phyloP scores from a whole-genome alignment of 2,797 vertebrate species.

The Cynodonichthys magdalenae region DNA sequence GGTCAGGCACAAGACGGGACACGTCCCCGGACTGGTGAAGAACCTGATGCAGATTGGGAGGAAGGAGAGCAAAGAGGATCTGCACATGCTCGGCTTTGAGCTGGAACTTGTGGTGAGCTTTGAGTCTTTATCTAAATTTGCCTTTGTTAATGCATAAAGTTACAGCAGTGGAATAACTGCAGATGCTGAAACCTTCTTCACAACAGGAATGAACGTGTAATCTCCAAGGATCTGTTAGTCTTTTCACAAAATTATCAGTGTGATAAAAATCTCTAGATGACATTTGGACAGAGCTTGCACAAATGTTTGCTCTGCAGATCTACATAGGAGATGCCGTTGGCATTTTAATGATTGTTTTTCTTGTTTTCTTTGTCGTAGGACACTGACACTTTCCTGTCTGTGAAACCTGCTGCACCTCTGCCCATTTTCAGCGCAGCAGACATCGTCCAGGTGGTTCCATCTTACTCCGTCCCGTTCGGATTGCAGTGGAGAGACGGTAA shows the following conservation, averaged over 20 bases:
- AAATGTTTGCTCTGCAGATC: slow-evolving; percentile 5
- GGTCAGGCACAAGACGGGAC: slow-evolving; percentile 73
- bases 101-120: slow-evolving; percentile 79
- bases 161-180: too few relatives aligned
- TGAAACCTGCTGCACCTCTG: slow-evolving; percentile 57
- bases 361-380: slow-evolving; percentile 55
- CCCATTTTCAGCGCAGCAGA: slow-evolving; percentile 78
- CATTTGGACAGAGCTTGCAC: neutral
- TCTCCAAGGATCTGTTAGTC: neutral
- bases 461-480: slow-evolving; percentile 42
- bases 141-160: neutral
- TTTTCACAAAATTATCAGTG: neutral
- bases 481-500: slow-evolving; percentile 55
- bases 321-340: neutral
- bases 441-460: slow-evolving; percentile 77
- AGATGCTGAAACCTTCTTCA: neutral
- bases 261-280: neutral
- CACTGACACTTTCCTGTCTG: slow-evolving; percentile 49
- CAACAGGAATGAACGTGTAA: neutral
- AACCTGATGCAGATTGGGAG: slow-evolving; percentile 80
- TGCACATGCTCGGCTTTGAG: slow-evolving; percentile 81
- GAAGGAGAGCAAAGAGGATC: slow-evolving; percentile 73
- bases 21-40: slow-evolving; percentile 74
- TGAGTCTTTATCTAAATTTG: too few relatives aligned
- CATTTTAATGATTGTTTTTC: slow-evolving; percentile 5